Evolutionary conservation across 1,140 invertebrate genomes (phyloP), one percentile per base, ranked within the genome.

Genomic region (Drosophila bocki): DNA sequence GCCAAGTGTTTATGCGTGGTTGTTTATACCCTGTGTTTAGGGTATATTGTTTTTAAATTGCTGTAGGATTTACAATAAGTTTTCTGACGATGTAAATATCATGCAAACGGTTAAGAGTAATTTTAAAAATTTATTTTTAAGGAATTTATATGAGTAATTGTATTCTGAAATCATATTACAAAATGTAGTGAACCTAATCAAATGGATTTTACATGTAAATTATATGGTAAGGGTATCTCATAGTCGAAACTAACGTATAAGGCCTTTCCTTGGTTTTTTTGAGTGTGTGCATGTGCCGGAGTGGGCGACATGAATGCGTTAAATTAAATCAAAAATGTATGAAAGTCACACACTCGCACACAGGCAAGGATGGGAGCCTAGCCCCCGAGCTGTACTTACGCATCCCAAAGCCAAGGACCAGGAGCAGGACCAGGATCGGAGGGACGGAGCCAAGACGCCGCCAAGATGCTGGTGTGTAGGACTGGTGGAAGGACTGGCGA

Each of bases 301-400:
- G 60, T 42, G 19, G 59, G 42, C 60, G 32, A 58, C 48, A 56
- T 58, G 42, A 75, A 70, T 78, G 60, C 70, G 65, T 84, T 75
- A 87, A 88, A 87, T 88, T 78, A 87, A 87, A 88, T 87, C 59
- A 88, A 88, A 88, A 75, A 87, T 87, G 70, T 69, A 83, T 71
- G 80, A 77, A 77, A 60, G 48, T 50, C 45, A 51, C 50, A 51
- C 32, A 74, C 35, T 60, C 47, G 44, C 32, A 41, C 47, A 42
- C 32, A 56, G 19, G 33, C 13, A 58, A 35, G 13, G 29, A 26
- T 50, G 48, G 8, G 50, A 50, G 19, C 13, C 53, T 19, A 62
- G 39, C 44, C 67, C 71, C 80, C 44, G 44, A 70, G 84, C 80
- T 87, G 68, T 78, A 88, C 84, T 88, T 88, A 88, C 84, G 64